Conservation (phyloP, 37 sponge, comb jelly and placozoan genomes). For the Haliclona indistincta region DNA sequence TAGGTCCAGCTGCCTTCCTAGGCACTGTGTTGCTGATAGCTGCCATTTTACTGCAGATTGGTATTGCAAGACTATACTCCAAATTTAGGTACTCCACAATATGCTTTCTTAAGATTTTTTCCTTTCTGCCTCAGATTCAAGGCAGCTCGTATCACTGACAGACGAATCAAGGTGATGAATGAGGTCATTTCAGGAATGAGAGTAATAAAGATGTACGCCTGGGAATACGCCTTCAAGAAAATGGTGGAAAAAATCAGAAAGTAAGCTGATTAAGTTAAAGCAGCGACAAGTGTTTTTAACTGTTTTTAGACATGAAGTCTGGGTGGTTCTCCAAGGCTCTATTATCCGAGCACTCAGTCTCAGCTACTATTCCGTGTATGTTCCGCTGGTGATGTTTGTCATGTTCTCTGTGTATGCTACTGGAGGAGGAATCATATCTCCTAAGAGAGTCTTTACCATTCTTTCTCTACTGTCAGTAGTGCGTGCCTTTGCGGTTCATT, state of each 20-base stretch:
- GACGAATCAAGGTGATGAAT: conserved; percentile 72
- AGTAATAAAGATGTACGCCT: conserved; percentile 93
- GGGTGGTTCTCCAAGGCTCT: conserved; percentile 22
- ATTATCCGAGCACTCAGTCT: conserved; percentile 43
- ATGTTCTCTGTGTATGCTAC: conserved; percentile 27
- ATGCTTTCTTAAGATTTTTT: not conserved
- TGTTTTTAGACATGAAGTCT: too few species aligned
- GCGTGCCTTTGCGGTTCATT: not conserved
- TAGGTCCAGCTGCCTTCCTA: conserved; percentile 40
- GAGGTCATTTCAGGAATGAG: conserved; percentile 85
- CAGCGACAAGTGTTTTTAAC: too few species aligned
- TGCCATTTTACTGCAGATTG: conserved; percentile 26
- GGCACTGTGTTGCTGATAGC: conserved; percentile 24
- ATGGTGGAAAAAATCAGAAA: conserved; percentile 46
- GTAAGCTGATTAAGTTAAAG: conserved; percentile 43
- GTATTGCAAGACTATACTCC: not conserved
- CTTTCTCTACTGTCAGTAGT: conserved; percentile 19
- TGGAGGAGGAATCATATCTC: conserved; percentile 20
- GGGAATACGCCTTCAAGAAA: conserved; percentile 80
- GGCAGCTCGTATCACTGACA: conserved; percentile 68
- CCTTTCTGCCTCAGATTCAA: conserved; percentile 27
- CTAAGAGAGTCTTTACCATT: conserved; percentile 28
- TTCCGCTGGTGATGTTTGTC: conserved; percentile 9
- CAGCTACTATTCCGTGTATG: conserved; percentile 28
- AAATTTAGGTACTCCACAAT: not conserved